Conservation (phyloP, 2,888 invertebrate genomes). For the Callyntrura sp. region DNA sequence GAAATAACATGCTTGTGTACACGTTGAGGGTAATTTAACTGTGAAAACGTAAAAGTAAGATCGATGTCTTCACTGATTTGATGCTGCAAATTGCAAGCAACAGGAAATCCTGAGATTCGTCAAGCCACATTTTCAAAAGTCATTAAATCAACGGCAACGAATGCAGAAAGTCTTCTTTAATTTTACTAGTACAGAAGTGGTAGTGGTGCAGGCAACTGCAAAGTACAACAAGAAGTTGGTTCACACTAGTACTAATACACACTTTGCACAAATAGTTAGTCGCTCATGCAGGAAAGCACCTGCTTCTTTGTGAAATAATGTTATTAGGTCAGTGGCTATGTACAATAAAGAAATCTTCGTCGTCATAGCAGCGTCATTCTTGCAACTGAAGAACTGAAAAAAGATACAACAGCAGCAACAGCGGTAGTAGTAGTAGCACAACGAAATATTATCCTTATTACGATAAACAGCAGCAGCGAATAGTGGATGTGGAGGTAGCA, state of each 20-base stretch:
- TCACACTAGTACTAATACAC: not conserved
- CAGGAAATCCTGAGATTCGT: slow-evolving; percentile 17
- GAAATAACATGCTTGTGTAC: too few relatives aligned
- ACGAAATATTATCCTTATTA: not conserved
- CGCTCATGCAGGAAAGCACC: slow-evolving; percentile 47
- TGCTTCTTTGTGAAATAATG: slow-evolving; percentile 58
- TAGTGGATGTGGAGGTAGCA: not conserved
- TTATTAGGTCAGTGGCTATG: slow-evolving; percentile 66
- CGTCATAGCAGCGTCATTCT: not conserved
- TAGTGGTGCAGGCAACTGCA: not conserved
- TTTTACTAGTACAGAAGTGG: not conserved
- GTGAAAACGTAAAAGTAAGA: slow-evolving; percentile 4
- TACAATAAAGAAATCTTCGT: slow-evolving; percentile 46
- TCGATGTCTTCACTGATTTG: slow-evolving; percentile 8
- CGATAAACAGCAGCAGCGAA: not conserved
- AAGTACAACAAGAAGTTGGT: not conserved
- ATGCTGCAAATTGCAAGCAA: slow-evolving; percentile 4
- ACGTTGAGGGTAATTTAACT: not conserved
- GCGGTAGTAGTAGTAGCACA: not conserved
- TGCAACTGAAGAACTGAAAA: not conserved
- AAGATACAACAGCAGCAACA: not conserved
- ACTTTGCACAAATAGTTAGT: not conserved
- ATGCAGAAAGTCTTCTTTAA: not conserved
- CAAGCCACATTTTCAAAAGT: slow-evolving; percentile 60
- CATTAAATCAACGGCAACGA: slow-evolving; percentile 36